These are phyloP conservation scores for Melipona bicolor DNA, from an alignment of 2,888 invertebrate genomes.

Conservation along the genomic window DNA sequence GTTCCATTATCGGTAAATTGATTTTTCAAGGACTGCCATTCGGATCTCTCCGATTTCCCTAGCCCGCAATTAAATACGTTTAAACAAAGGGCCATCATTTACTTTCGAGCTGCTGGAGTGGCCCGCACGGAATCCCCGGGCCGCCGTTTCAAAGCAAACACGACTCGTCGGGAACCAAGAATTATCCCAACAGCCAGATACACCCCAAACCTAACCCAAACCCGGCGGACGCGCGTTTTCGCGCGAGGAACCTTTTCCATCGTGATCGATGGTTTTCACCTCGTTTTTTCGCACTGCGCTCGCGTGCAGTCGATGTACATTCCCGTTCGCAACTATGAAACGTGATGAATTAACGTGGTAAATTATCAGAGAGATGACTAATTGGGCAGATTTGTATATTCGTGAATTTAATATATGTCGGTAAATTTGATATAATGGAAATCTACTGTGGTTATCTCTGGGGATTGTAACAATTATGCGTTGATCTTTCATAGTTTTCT, in stretches of 20 bases:
- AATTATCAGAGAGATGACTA: background rate
- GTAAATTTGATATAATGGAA: background rate
- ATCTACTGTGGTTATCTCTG: background rate
- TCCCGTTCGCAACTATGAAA: background rate
- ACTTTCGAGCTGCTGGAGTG: background rate
- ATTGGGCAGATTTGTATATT: background rate
- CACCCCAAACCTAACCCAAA: background rate
- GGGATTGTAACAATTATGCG: background rate
- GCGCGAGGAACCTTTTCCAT: background rate
- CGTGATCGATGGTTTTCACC: constrained; percentile 17
- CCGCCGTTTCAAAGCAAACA: background rate
- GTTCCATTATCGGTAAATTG: background rate
- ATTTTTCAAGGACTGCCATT: background rate
- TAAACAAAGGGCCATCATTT: background rate
- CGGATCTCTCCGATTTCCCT: background rate
- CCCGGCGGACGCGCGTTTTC: background rate
- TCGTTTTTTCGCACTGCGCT: background rate
- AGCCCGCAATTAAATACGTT: background rate
- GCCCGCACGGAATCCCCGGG: background rate
- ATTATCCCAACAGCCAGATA: background rate
- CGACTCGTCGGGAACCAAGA: constrained; percentile 7
- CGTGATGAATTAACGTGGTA: background rate
- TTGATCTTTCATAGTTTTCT: background rate
- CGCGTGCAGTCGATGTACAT: background rate
- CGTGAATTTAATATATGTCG: too few species aligned